Percentiles rank a stretch among this genome's conserved stretches.
These are phyloP conservation scores for Euplagia quadripunctaria DNA, from an alignment of 2,888 invertebrate genomes.

Conservation along the genomic window DNA sequence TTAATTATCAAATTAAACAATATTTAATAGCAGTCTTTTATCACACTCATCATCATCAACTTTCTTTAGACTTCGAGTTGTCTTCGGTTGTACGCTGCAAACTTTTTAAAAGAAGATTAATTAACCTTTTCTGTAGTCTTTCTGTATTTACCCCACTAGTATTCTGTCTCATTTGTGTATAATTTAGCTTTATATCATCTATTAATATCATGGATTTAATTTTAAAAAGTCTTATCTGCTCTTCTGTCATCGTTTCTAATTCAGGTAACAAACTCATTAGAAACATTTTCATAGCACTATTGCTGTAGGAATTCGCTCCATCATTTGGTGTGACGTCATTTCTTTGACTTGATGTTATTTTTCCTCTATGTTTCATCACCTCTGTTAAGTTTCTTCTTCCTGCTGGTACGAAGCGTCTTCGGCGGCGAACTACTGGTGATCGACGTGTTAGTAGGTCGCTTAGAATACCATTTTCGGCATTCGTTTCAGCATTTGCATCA, in stretches of 20 bases:
- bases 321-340: constrained; percentile 13
- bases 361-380: constrained; percentile 16
- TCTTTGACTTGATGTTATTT: constrained; percentile 15
- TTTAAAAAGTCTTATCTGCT: constrained; percentile 59
- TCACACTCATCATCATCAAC: not conserved
- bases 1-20: not conserved
- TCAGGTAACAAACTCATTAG: constrained; percentile 59
- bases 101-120: constrained; percentile 56
- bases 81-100: constrained; percentile 19
- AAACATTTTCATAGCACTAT: constrained; percentile 50
- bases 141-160: constrained; percentile 25
- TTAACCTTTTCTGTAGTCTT: constrained; percentile 53
- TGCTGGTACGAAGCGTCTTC: constrained; percentile 36
- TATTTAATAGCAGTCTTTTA: not conserved
- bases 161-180: constrained; percentile 28
- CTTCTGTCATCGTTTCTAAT: constrained; percentile 58
- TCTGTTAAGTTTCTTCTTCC: constrained; percentile 27
- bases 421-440: constrained; percentile 26
- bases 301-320: not conserved
- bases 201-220: constrained; percentile 60
- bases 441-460: constrained; percentile 31
- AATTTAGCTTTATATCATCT: constrained; percentile 54
- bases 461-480: constrained; percentile 29
- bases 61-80: not conserved
- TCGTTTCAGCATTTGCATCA: constrained; percentile 21